A percentile compares a stretch with the other conserved stretches of the same genome.
These are phyloP conservation scores for Oostethus manadensis DNA, from an alignment of 2,113 vertebrate species.

Conservation along the genomic window DNA sequence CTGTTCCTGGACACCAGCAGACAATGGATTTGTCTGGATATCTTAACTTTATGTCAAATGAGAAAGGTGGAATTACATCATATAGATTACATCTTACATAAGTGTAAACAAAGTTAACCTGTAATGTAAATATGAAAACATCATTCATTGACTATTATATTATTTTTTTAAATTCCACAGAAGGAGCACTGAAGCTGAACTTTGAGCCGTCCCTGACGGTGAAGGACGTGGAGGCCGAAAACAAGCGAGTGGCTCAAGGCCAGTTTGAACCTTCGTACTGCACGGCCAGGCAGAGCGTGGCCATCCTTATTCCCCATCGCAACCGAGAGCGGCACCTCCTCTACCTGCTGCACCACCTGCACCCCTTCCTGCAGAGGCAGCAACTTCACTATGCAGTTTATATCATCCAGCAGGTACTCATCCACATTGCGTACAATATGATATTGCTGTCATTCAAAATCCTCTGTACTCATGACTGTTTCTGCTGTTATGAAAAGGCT, in stretches of 20 bases:
- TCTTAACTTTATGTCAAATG: no score
- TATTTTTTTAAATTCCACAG: conserved; percentile 51
- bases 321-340: conserved; percentile 86
- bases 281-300: conserved; percentile 78
- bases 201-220: conserved; percentile 80
- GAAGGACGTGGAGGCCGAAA: conserved; percentile 76
- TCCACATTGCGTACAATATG: no score
- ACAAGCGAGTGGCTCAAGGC: conserved; percentile 73
- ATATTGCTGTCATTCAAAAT: no score
- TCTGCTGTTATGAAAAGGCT: conserved; percentile 67
- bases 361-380: conserved; percentile 92
- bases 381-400: conserved; percentile 92
- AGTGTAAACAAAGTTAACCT: no score
- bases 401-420: conserved; percentile 87
- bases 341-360: conserved; percentile 87
- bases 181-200: conserved; percentile 73
- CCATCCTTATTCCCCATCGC: conserved; percentile 88
- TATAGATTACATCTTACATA: no score
- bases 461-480: background rate
- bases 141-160: background rate
- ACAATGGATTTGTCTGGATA: no score
- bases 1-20: no score
- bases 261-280: conserved; percentile 77
- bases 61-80: no score
- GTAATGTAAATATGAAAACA: no score